These are phyloP conservation scores for Drosophila tripunctata DNA, from an alignment of 2,888 invertebrate species.

Conservation along the genomic window DNA sequence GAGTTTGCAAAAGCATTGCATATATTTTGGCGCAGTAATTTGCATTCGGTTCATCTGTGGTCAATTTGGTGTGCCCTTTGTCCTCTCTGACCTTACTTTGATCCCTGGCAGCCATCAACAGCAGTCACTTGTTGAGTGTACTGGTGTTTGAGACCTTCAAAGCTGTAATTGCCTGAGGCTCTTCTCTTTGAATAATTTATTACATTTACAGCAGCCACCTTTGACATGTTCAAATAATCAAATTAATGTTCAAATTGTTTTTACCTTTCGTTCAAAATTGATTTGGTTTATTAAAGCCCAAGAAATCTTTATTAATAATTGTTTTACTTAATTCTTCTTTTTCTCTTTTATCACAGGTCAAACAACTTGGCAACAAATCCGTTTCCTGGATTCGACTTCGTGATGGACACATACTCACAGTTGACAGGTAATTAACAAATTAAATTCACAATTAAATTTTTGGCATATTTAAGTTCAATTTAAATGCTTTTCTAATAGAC, in stretches of 20 bases:
- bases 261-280: background rate
- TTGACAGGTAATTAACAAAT: slow-evolving; percentile 88
- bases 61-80: slow-evolving; percentile 24
- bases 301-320: no score
- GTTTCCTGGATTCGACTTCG: slow-evolving; percentile 95
- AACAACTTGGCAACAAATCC: slow-evolving; percentile 96
- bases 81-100: slow-evolving; percentile 1
- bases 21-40: slow-evolving; percentile 53
- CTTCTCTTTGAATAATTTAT: slow-evolving; percentile 4
- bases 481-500: background rate
- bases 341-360: slow-evolving; percentile 85
- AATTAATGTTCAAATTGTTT: background rate
- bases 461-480: background rate
- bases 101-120: background rate
- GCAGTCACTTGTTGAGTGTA: slow-evolving; percentile 44
- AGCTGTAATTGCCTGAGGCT: background rate
- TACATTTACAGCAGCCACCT: background rate
- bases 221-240: background rate
- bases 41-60: slow-evolving; percentile 36
- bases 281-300: no score
- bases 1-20: slow-evolving; percentile 25
- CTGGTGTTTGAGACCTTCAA: background rate
- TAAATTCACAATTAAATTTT: background rate
- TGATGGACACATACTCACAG: slow-evolving; percentile 95
- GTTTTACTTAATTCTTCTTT: no score